These are phyloP conservation scores for Drosophila peninsularis DNA, from an alignment of 2,888 invertebrate genomes.

Conservation along the genomic window DNA sequence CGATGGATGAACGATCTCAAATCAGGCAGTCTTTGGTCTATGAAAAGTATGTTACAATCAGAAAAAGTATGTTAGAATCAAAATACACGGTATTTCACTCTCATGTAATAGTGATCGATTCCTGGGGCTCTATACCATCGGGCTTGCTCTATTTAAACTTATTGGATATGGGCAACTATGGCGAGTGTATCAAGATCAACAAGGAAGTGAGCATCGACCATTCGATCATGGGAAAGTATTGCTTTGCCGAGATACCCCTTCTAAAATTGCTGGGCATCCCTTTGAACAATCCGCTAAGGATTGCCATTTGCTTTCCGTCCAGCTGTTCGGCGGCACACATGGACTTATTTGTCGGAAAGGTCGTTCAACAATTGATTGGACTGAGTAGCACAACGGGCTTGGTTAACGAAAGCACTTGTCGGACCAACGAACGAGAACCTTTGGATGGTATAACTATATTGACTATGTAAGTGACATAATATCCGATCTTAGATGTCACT, in stretches of 20 bases:
- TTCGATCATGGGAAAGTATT: constrained; percentile 55
- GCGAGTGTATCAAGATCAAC: constrained; percentile 80
- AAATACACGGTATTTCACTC: not conserved
- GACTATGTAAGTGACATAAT: constrained; percentile 65
- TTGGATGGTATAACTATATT: constrained; percentile 64
- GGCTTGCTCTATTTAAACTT: constrained; percentile 82
- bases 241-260: constrained; percentile 35
- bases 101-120: constrained; percentile 81
- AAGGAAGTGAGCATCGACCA: constrained; percentile 8
- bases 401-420: constrained; percentile 13
- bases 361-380: constrained; percentile 29
- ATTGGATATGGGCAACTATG: constrained; percentile 82
- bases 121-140: constrained; percentile 83
- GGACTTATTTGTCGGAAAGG: constrained; percentile 44
- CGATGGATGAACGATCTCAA: constrained; percentile 27
- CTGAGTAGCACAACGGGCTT: constrained; percentile 6
- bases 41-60: constrained; percentile 28
- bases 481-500: not conserved
- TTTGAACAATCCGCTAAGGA: constrained; percentile 17
- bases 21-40: constrained; percentile 26
- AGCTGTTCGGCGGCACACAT: constrained; percentile 55
- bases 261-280: not conserved
- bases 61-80: accelerated
- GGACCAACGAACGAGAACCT: constrained; percentile 18
- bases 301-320: constrained; percentile 73